Percentiles rank a stretch among this genome's conserved stretches.
Evolutionary conservation across 2,113 vertebrate genomes (phyloP).

Genomic region (Mellivora capensis): DNA sequence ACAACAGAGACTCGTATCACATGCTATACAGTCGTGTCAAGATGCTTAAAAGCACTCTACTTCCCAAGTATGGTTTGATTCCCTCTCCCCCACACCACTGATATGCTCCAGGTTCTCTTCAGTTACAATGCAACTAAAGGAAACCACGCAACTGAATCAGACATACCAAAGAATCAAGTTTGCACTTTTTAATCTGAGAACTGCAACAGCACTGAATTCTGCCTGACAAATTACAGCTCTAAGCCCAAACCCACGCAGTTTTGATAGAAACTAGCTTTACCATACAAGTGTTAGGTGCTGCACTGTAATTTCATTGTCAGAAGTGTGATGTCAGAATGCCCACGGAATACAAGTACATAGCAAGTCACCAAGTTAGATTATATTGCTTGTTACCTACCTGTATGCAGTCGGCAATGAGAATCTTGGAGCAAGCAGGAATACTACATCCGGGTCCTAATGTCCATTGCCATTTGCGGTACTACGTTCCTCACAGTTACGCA

Average conservation of each 20-base stretch:
- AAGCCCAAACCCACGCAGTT: slow-evolving; percentile 80
- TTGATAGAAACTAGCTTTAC: slow-evolving; percentile 77
- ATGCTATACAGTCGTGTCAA: slow-evolving; percentile 53
- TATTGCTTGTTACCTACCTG: slow-evolving; percentile 98
- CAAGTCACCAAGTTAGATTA: slow-evolving; percentile 90
- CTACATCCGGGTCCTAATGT: slow-evolving; percentile 99
- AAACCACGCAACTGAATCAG: slow-evolving; percentile 79
- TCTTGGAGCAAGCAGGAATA: slow-evolving; percentile 96
- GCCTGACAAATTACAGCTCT: slow-evolving; percentile 79
- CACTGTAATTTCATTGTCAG: slow-evolving; percentile 95
- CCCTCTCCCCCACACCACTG: slow-evolving; percentile 78
- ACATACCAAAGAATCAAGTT: slow-evolving; percentile 82
- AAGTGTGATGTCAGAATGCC: slow-evolving; percentile 99
- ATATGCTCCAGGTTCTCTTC: slow-evolving; percentile 71
- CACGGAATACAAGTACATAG: slow-evolving; percentile 87
- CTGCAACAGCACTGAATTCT: slow-evolving; percentile 77
- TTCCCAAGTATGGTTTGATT: slow-evolving; percentile 70
- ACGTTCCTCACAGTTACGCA: slow-evolving; percentile 99
- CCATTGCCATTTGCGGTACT: slow-evolving; percentile 99
- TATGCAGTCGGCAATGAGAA: slow-evolving; percentile 96
- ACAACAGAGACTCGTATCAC: slow-evolving; percentile 49
- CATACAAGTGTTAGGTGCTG: slow-evolving; percentile 88
- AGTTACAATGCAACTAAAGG: slow-evolving; percentile 76
- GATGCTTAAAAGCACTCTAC: slow-evolving; percentile 62
- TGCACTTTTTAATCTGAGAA: slow-evolving; percentile 79